Conservation (phyloP, 2,797 vertebrate species). For the Propithecus perrieri region DNA sequence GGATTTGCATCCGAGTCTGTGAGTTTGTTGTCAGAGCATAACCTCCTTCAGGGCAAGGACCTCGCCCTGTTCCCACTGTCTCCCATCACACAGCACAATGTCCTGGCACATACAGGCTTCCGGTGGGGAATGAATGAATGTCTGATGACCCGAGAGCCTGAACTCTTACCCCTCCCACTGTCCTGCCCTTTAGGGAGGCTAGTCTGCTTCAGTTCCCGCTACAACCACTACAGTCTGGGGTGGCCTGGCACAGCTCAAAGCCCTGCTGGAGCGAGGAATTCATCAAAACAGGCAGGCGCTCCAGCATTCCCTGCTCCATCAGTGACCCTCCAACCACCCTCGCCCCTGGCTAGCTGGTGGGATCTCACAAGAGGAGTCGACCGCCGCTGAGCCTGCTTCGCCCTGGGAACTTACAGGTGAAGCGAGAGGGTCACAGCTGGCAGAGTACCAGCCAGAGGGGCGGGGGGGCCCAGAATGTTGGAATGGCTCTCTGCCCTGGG, state of each 20-base stretch:
- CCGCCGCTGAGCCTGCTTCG: not conserved
- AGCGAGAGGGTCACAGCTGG: not conserved
- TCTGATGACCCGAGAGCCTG: not conserved
- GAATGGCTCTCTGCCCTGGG: not conserved
- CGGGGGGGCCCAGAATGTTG: not conserved
- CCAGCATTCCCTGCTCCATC: not conserved
- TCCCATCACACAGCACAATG: not conserved
- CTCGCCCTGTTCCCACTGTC: not conserved
- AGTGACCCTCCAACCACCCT: fast-evolving
- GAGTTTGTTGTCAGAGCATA: not conserved
- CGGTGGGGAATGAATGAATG: not conserved
- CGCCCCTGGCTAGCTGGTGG: fast-evolving
- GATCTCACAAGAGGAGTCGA: not conserved
- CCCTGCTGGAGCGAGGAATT: not conserved
- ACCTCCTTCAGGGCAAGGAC: not conserved
- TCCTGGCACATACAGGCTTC: not conserved
- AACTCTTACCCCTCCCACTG: not conserved
- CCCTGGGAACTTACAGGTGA: not conserved
- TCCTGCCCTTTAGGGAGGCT: not conserved
- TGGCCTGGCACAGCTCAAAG: not conserved
- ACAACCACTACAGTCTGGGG: fast-evolving
- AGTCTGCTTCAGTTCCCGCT: not conserved
- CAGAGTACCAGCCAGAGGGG: not conserved
- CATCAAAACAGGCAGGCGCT: not conserved
- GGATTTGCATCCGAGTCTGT: not conserved